phyloP scores from a whole-genome alignment of 37 sponge, comb jelly and placozoan species.

The Spongilla lacustris region DNA sequence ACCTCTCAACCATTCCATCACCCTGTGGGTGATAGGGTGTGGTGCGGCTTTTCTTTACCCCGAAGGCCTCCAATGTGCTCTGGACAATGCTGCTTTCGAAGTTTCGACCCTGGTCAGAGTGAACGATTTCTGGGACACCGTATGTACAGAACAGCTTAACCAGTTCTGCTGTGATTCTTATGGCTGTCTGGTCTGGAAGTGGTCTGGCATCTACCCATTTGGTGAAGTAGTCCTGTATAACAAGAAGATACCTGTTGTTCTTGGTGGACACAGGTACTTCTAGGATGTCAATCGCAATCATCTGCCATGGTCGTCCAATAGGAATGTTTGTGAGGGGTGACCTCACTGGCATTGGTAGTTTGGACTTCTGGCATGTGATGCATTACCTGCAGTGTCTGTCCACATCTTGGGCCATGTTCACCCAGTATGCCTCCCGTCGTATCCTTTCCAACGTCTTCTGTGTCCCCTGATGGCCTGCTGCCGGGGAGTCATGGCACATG shows the following conservation, averaged over 20 bases:
- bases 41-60: conserved; percentile 32
- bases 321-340: conserved; percentile 26
- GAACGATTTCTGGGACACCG: conserved; percentile 46
- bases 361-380: conserved; percentile 30
- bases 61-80: conserved; percentile 41
- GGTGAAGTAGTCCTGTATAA: conserved; percentile 65
- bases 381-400: conserved; percentile 45
- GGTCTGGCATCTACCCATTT: conserved; percentile 57
- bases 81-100: conserved; percentile 50
- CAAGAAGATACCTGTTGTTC: conserved; percentile 5
- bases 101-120: conserved; percentile 64
- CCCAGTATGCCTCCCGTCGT: conserved; percentile 45
- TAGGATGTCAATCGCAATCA: conserved; percentile 45
- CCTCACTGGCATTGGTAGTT: not conserved
- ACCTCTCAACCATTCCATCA: conserved; percentile 61
- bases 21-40: conserved; percentile 64
- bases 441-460: conserved; percentile 57
- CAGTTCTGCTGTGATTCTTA: conserved; percentile 25
- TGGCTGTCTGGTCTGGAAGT: conserved; percentile 29
- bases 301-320: conserved; percentile 43
- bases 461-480: conserved; percentile 58
- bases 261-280: conserved; percentile 36
- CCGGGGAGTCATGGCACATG: conserved; percentile 13
- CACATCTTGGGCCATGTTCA: conserved; percentile 48
- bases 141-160: conserved; percentile 3